A percentile compares a stretch with the other conserved stretches of the same genome.
Conservation (phyloP, 2,797 vertebrate species). For the Oreochromis grahami region DNA sequence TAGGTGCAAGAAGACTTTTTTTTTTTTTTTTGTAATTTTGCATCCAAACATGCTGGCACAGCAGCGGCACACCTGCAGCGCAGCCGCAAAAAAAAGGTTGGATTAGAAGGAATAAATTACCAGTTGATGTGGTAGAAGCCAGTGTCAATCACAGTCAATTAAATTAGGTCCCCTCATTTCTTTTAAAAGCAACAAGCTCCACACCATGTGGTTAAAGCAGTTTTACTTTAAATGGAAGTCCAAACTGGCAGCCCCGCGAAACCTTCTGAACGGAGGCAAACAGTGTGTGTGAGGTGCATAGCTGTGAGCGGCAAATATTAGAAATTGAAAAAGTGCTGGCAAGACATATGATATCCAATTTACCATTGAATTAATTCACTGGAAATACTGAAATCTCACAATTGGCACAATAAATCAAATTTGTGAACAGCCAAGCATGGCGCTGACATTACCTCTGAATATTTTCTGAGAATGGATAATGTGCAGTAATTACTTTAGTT, state of each 20-base stretch:
- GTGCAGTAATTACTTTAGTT: slow-evolving; percentile 41
- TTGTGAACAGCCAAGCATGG: slow-evolving; percentile 27
- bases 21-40: slow-evolving; percentile 49
- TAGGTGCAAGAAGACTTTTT: slow-evolving; percentile 26
- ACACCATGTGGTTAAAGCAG: slow-evolving; percentile 30
- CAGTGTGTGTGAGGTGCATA: background rate
- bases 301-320: slow-evolving; percentile 5
- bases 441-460: slow-evolving; percentile 21
- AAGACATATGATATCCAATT: slow-evolving; percentile 32
- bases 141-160: slow-evolving; percentile 64
- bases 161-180: slow-evolving; percentile 51
- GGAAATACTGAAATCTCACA: slow-evolving; percentile 47
- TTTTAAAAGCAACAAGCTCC: slow-evolving; percentile 44
- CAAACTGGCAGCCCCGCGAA: slow-evolving; percentile 6
- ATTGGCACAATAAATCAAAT: slow-evolving; percentile 51
- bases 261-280: background rate
- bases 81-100: slow-evolving; percentile 22
- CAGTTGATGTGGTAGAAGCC: slow-evolving; percentile 33
- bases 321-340: slow-evolving; percentile 26
- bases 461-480: slow-evolving; percentile 30
- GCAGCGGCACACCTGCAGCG: slow-evolving; percentile 50
- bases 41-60: slow-evolving; percentile 28
- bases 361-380: slow-evolving; percentile 28
- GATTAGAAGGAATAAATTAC: slow-evolving; percentile 61
- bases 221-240: slow-evolving; percentile 39